Percentiles rank a stretch among this genome's conserved stretches.
Conservation (phyloP, 2,888 invertebrate species). For the Bembecia ichneumoniformis region DNA sequence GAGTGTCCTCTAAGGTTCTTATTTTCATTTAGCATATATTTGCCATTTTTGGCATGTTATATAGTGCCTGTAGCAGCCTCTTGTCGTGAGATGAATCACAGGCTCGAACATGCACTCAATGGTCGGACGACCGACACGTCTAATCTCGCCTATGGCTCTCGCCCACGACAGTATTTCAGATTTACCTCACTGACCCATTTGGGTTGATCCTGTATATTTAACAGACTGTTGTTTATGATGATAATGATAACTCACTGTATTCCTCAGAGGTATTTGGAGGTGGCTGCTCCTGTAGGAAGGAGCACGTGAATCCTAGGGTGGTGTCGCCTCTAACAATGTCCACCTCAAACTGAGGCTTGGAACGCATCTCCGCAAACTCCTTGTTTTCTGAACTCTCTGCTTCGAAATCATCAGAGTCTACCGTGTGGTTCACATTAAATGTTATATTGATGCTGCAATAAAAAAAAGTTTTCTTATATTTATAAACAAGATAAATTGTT, state of each 20-base stretch:
- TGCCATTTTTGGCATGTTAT: too few species aligned
- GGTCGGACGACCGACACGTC: too few species aligned
- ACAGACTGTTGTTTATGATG: too few species aligned
- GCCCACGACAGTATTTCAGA: too few species aligned
- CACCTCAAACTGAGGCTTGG: conserved; percentile 92
- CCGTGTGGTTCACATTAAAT: conserved; percentile 96
- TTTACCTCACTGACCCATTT: too few species aligned
- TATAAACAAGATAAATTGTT: background rate
- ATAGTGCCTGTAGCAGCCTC: too few species aligned
- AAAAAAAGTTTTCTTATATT: background rate
- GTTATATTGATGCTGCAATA: conserved; percentile 78
- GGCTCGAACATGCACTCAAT: too few species aligned
- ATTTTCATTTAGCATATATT: too few species aligned
- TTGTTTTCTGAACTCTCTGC: conserved; percentile 76
- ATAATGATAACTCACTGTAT: conserved; percentile 67
- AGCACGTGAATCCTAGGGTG: conserved; percentile 88
- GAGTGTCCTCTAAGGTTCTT: too few species aligned
- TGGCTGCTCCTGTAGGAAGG: conserved; percentile 78
- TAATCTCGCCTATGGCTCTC: too few species aligned
- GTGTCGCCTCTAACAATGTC: conserved; percentile 84
- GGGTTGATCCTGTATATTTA: too few species aligned
- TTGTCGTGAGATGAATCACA: too few species aligned
- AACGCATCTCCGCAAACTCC: conserved; percentile 87
- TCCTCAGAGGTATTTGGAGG: conserved; percentile 76
- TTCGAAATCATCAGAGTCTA: conserved; percentile 85